Evolutionary conservation across 2,888 invertebrate species (phyloP).

Genomic region (Apodemia mormo): DNA sequence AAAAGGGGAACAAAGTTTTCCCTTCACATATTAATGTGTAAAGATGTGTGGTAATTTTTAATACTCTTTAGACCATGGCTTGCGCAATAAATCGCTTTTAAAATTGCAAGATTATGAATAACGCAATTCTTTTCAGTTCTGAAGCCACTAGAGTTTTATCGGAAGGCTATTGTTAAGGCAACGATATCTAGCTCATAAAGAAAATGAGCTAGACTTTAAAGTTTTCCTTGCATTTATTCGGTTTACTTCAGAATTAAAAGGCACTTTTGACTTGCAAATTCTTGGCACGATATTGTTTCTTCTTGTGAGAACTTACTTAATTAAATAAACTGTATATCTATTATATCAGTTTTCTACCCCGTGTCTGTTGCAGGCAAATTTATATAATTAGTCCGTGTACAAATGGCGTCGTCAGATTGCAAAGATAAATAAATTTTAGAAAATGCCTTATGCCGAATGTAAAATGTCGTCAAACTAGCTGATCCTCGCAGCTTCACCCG

Average conservation of each 20-base stretch:
- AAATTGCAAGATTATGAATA: neutral
- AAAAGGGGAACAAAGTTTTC: no score
- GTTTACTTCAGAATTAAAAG: neutral
- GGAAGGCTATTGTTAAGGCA: slow-evolving; percentile 7
- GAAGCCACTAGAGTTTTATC: slow-evolving; percentile 2
- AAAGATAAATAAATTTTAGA: no score
- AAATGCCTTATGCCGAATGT: no score
- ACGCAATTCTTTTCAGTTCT: neutral
- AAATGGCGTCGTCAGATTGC: no score
- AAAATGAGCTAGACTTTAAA: slow-evolving; percentile 2
- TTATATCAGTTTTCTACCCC: no score
- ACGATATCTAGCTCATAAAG: slow-evolving; percentile 3
- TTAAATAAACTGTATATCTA: no score
- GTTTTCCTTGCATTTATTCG: neutral
- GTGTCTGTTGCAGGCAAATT: no score
- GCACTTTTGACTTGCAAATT: neutral
- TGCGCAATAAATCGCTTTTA: slow-evolving; percentile 2
- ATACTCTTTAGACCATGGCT: neutral
- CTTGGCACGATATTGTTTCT: neutral
- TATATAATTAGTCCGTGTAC: no score
- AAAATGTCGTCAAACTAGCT: no score
- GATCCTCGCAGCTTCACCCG: no score
- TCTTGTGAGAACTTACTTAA: neutral
- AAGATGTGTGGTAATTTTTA: neutral
- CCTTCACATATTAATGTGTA: no score